phyloP scores from a whole-genome alignment of 30 jellyfish, hydroid and myxozoan genomes.

The Hydractinia symbiolongicarpus region DNA sequence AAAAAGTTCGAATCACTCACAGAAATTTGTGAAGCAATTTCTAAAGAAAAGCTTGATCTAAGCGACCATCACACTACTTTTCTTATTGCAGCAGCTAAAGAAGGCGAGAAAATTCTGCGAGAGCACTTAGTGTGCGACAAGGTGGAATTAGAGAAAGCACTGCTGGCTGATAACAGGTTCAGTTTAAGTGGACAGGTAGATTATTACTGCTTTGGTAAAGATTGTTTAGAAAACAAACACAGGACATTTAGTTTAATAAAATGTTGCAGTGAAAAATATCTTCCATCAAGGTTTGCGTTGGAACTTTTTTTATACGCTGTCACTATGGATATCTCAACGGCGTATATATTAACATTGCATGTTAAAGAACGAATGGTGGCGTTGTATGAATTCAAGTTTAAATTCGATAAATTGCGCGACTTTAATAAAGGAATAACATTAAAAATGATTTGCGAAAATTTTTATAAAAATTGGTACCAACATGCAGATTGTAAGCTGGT shows the following conservation, averaged over 20 bases:
- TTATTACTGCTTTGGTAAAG: not conserved
- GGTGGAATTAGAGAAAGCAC: not conserved
- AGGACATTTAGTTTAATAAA: not conserved
- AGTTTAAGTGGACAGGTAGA: not conserved
- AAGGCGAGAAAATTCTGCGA: not conserved
- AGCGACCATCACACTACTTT: not conserved
- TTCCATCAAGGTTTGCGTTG: not conserved
- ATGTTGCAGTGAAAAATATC: not conserved
- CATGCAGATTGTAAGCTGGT: not conserved
- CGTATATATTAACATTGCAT: not conserved
- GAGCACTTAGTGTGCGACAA: not conserved
- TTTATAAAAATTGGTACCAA: not conserved
- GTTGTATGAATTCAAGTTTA: not conserved
- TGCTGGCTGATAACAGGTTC: not conserved
- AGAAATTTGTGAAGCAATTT: not conserved
- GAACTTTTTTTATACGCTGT: constrained; percentile 11
- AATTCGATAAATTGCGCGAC: constrained; percentile 8
- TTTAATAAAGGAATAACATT: constrained; percentile 1
- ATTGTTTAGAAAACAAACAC: not conserved
- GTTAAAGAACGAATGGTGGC: not conserved
- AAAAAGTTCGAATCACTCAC: not conserved
- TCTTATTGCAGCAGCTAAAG: not conserved
- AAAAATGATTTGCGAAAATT: constrained; percentile 4
- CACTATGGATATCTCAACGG: not conserved
- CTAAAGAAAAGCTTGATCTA: not conserved